Base-by-base conservation (phyloP, 2,888 invertebrate species). In the Andrena flavipes region DNA sequence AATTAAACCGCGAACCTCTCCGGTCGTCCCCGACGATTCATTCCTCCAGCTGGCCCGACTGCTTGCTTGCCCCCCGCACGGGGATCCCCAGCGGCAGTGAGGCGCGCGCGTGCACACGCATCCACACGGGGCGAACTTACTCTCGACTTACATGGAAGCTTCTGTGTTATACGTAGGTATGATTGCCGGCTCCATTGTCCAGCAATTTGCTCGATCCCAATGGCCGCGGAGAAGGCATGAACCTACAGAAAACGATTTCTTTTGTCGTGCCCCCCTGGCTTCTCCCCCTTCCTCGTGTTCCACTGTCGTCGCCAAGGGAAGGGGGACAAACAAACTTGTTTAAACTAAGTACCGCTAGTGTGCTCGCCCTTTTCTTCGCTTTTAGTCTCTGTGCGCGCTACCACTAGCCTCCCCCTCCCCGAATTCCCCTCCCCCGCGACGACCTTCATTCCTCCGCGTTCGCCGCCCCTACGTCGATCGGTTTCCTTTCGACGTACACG, bases 151-250 rank as follows among this genome's bases (percentile, higher is more conserved):
- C 60, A 82, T 75, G 77, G 80, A 5, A 1, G 13, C 42, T 5
- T 5, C 4, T 42, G 42, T 16, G 42, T 42, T 42, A 16, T 42
- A 42, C 5, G 42, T 42, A 42, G 42, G 42, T 16, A 74, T 59
- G 83, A 80, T 82, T 85, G 82, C 79, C 76, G 74, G 75, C 70
- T 42, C 85, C 85, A 90, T 90, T 90, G 90, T 90, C 73, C 88
- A 69, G 82, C 87, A 88, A 90, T 91, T 91, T 88, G 87, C 82
- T 87, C 80, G 84, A 90, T 90, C 86, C 82, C 80, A 70, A 72
- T 49, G 23, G 63, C 48, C 70, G 29, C 35, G 30, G 54, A 68
- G 78, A 76, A 64, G 73, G 67, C 71, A 82, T 63, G 75, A 35
- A 79, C 74, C 76, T 62, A 59, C 59, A 30, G 60, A 60, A 68